A percentile compares a stretch with the other conserved stretches of the same genome.
These are phyloP conservation scores for Copidosoma aretas DNA, from an alignment of 2,888 invertebrate genomes.

Conservation along the genomic window DNA sequence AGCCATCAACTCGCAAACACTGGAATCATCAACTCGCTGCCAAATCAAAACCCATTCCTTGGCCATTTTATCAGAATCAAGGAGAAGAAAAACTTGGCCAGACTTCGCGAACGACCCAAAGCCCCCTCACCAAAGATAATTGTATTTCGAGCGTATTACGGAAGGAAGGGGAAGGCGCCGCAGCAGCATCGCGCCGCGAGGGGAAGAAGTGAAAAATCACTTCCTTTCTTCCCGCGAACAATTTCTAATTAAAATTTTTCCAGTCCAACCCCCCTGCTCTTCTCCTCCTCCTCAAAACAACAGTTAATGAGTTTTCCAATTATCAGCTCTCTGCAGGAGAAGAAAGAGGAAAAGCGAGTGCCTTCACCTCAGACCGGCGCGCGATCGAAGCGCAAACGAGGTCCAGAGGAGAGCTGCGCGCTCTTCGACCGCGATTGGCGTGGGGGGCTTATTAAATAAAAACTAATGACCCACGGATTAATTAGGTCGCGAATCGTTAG, in stretches of 20 bases:
- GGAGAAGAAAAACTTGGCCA: too few relatives aligned
- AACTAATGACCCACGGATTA: conserved; percentile 39
- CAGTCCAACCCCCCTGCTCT: background rate
- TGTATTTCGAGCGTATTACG: background rate
- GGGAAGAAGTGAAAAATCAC: conserved; percentile 32
- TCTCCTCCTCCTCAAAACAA: conserved; percentile 23
- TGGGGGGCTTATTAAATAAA: conserved; percentile 29
- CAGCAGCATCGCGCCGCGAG: background rate
- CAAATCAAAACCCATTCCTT: too few relatives aligned
- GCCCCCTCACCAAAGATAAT: background rate
- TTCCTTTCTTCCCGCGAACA: conserved; percentile 34
- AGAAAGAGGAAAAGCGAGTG: background rate
- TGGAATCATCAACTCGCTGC: too few relatives aligned
- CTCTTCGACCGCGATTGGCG: background rate
- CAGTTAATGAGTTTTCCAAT: conserved; percentile 39
- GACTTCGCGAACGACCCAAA: too few relatives aligned
- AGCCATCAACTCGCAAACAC: too few relatives aligned
- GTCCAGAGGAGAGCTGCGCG: too few relatives aligned
- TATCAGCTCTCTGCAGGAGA: conserved; percentile 26
- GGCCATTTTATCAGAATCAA: too few relatives aligned
- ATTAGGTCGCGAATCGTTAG: conserved; percentile 40
- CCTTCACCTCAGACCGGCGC: background rate
- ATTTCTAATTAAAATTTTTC: conserved; percentile 42
- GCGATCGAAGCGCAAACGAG: too few relatives aligned
- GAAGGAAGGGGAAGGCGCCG: too few relatives aligned